These are phyloP conservation scores for Perizoma affinitatum DNA, from an alignment of 2,888 invertebrate species.

Conservation along the genomic window DNA sequence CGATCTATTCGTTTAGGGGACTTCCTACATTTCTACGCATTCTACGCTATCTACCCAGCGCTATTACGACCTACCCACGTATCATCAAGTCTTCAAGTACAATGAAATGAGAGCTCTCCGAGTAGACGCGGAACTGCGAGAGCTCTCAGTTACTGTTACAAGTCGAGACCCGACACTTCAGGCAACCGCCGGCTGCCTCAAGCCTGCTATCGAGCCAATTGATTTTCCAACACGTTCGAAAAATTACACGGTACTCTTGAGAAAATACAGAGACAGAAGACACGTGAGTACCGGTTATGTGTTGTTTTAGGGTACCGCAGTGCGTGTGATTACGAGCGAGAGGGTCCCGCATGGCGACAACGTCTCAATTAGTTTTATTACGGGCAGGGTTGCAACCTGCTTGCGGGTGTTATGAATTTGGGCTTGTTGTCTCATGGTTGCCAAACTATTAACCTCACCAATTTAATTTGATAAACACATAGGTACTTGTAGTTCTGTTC, in stretches of 20 bases:
- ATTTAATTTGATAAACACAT: too few relatives aligned
- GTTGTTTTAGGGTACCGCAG: conserved; percentile 37
- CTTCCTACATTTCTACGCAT: too few relatives aligned
- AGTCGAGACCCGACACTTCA: background rate
- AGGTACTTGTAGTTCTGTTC: too few relatives aligned
- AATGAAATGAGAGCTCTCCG: too few relatives aligned
- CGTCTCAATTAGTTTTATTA: conserved; percentile 52
- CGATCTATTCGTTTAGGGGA: too few relatives aligned
- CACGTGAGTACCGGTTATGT: conserved; percentile 13
- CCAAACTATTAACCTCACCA: background rate
- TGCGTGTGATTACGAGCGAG: conserved; percentile 42
- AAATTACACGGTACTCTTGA: conserved; percentile 17
- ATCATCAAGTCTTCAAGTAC: too few relatives aligned
- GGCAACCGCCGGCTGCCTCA: background rate
- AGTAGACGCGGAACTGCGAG: background rate
- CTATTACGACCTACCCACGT: too few relatives aligned
- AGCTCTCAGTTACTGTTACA: conserved; percentile 13
- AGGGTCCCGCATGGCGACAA: conserved; percentile 38
- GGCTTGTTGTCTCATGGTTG: background rate
- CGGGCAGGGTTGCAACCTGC: conserved; percentile 35
- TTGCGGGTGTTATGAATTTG: background rate
- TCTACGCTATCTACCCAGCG: too few relatives aligned
- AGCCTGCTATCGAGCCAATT: conserved; percentile 8
- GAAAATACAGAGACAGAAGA: conserved; percentile 13
- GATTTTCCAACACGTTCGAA: conserved; percentile 16